Base-by-base conservation (phyloP, 2,888 invertebrate species). In the Alentia gelatinosa region DNA sequence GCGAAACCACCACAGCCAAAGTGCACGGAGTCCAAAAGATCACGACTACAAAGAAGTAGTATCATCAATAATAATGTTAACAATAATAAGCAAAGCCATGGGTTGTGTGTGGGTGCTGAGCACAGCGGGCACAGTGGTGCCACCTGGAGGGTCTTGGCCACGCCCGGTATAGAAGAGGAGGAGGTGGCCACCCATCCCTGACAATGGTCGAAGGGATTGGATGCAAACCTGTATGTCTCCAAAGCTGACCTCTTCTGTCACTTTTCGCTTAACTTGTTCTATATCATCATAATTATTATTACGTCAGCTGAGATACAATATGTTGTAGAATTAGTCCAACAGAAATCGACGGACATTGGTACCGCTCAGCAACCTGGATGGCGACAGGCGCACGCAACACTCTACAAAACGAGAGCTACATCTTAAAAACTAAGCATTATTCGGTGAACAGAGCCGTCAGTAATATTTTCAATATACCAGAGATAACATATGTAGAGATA, bases 251-350 rank as follows among this genome's bases (percentile, higher is more conserved):
- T 39, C 79, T 35, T 56, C 56, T n/a, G 30, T 74, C 39, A 37
- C 79, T 39, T 79, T 35, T 35, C 39, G 39, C 15, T 23, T n/a
- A 63, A n/a, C 63, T n/a, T 9, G 37, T 37, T n/a, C 79, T 35
- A 23, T 79, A 79, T 15, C 30, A 47, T 47, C 26, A n/a, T 63
- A 15, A 37, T 79, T 74, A 33, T 33, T 74, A 74, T 74, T 47
- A 86, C 47, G 86, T 86, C 86, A 86, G 86, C 86, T 86, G 86
- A 86, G 86, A 86, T 86, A 86, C 47, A 47, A 42, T 42, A 47
- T 86, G 35, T 86, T 86, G 47, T 86, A 47, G 30, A 86, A 47
- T 40, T 37, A 23, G n/a, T 50, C 42, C 42, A 50, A 86, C 86
- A 47, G 86, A 86, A 86, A 86, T 86, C 86, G 9, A 86, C 15